These are phyloP conservation scores for Rhinichthys klamathensis DNA, from an alignment of 2,113 vertebrate genomes.

Conservation along the genomic window DNA sequence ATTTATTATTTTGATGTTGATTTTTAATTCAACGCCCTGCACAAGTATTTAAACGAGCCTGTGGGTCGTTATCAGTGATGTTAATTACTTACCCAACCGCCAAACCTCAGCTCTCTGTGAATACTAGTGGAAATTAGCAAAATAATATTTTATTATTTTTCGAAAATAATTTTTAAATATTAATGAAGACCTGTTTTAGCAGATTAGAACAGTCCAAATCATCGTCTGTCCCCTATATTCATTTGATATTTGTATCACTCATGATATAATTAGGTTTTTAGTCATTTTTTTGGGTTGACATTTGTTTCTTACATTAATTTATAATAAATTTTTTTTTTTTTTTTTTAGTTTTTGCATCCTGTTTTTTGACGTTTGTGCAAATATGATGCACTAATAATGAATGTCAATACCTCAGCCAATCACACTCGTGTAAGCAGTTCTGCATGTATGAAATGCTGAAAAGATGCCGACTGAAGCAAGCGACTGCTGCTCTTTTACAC, in stretches of 20 bases:
- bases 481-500: not conserved
- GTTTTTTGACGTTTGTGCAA: not conserved
- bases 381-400: slow-evolving; percentile 12
- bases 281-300: not conserved
- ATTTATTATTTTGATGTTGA: not conserved
- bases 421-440: not conserved
- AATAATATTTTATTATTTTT: not conserved
- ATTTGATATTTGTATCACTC: not conserved
- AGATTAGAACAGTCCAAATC: not conserved
- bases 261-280: not conserved
- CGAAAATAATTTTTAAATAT: not conserved
- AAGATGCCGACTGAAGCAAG: not conserved
- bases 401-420: not conserved
- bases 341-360: not conserved
- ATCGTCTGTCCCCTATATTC: not conserved
- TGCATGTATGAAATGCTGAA: not conserved
- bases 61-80: not conserved
- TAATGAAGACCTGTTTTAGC: not conserved
- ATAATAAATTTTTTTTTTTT: not conserved
- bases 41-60: not conserved
- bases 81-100: not conserved
- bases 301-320: not conserved
- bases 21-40: not conserved
- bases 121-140: not conserved
- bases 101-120: not conserved